phyloP scores from a whole-genome alignment of 2,888 invertebrate species.

The Empis livida region DNA sequence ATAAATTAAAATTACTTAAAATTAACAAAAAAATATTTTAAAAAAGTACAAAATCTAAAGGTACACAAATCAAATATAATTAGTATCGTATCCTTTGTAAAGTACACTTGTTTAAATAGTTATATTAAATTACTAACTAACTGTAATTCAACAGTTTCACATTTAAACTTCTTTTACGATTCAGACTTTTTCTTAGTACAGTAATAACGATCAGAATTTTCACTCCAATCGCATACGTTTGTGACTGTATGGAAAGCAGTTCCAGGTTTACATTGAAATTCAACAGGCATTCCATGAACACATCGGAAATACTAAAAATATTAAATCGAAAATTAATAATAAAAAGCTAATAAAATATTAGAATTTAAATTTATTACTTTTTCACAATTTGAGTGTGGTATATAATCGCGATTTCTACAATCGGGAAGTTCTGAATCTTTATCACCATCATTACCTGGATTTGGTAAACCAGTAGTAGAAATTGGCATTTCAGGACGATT shows the following conservation, averaged over 20 bases:
- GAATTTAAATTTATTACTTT: constrained; percentile 35
- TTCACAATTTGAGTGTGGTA: constrained; percentile 44
- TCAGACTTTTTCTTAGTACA: constrained; percentile 17
- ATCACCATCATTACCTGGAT: constrained; percentile 25
- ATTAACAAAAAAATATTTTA: too few relatives aligned
- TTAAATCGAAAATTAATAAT: constrained; percentile 15
- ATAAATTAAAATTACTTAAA: too few relatives aligned
- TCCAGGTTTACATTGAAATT: constrained; percentile 59
- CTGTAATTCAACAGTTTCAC: too few relatives aligned
- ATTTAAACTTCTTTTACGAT: too few relatives aligned
- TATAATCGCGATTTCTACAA: constrained; percentile 42
- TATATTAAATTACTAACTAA: too few relatives aligned
- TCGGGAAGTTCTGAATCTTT: constrained; percentile 26
- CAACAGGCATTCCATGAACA: constrained; percentile 60
- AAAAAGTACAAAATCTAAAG: too few relatives aligned
- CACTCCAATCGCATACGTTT: constrained; percentile 72
- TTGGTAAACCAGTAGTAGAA: constrained; percentile 18
- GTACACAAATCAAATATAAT: too few relatives aligned
- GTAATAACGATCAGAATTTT: constrained; percentile 48
- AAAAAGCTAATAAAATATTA: too few relatives aligned
- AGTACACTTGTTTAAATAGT: too few relatives aligned
- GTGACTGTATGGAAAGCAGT: constrained; percentile 59
- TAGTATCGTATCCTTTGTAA: too few relatives aligned
- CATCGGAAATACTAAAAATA: constrained; percentile 67
- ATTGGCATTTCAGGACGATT: constrained; percentile 12